A percentile compares a stretch with the other conserved stretches of the same genome.
phyloP scores from a whole-genome alignment of 2,797 vertebrate species.

The Pipistrellus nathusii region DNA sequence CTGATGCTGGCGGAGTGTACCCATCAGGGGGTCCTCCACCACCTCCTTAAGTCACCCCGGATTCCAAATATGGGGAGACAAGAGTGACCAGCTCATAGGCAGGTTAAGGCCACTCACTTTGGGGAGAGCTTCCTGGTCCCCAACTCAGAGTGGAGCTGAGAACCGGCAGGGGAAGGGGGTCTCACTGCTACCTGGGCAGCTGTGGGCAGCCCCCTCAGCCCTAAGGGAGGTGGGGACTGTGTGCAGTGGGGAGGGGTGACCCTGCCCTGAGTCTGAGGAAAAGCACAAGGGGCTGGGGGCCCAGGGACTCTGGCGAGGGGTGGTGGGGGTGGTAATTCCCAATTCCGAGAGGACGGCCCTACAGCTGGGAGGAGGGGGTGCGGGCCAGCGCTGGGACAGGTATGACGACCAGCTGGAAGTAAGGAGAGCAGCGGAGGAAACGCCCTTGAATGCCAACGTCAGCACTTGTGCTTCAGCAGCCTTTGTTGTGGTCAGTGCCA shows the following conservation, averaged over 20 bases:
- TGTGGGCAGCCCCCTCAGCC: not conserved
- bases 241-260: not conserved
- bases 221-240: not conserved
- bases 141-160: not conserved
- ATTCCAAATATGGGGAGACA: not conserved
- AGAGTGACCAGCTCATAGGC: not conserved
- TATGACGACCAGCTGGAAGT: not conserved
- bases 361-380: not conserved
- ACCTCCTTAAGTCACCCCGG: not conserved
- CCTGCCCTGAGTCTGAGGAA: not conserved
- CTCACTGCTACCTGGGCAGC: no score
- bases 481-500: not conserved
- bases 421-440: not conserved
- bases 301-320: not conserved
- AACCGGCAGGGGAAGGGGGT: not conserved
- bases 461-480: no score
- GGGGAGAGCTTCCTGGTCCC: not conserved
- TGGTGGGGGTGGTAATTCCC: rapidly evolving
- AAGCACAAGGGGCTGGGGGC: no score
- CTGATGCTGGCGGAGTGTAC: not conserved
- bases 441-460: no score
- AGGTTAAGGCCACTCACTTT: not conserved
- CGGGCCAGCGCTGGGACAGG: not conserved
- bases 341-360: not conserved
- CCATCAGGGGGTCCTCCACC: not conserved